These are phyloP conservation scores for Danio albolineatus DNA, from an alignment of 2,797 vertebrate genomes.

Conservation along the genomic window DNA sequence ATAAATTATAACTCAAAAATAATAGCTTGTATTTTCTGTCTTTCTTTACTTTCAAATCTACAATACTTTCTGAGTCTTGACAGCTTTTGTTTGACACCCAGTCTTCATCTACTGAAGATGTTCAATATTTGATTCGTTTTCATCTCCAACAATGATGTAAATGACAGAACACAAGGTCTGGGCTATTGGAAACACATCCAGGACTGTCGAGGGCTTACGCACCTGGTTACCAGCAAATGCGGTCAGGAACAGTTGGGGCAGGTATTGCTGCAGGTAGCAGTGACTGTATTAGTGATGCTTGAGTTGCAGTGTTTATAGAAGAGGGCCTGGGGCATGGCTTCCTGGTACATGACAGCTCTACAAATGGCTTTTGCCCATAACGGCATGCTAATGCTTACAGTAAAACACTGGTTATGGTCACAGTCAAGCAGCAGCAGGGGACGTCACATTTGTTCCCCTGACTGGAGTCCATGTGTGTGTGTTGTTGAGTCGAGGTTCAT, in stretches of 20 bases:
- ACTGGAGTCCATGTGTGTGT: background rate
- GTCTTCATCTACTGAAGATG: background rate
- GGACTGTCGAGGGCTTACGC: constrained; percentile 9
- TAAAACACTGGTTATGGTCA: constrained; percentile 32
- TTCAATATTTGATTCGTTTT: background rate
- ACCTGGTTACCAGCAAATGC: constrained; percentile 5
- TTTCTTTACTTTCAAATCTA: too few relatives aligned
- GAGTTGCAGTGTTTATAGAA: constrained; percentile 31
- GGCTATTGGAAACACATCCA: background rate
- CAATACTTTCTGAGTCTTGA: background rate
- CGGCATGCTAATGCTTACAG: constrained; percentile 34
- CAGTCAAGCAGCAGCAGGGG: constrained; percentile 23
- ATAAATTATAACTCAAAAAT: too few relatives aligned
- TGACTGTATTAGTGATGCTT: constrained; percentile 48
- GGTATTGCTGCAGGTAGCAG: constrained; percentile 38
- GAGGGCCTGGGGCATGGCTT: constrained; percentile 5
- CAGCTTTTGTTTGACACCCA: background rate
- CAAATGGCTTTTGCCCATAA: constrained; percentile 40
- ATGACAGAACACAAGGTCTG: background rate
- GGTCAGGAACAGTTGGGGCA: background rate
- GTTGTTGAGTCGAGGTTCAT: constrained; percentile 14
- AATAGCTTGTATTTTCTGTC: too few relatives aligned
- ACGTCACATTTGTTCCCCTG: constrained; percentile 15
- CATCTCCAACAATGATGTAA: background rate
- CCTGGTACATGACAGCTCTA: constrained; percentile 27